Percentiles rank a stretch among this genome's conserved stretches.
Conservation (phyloP, 2,888 invertebrate species). For the Epirrhoe tristata region DNA sequence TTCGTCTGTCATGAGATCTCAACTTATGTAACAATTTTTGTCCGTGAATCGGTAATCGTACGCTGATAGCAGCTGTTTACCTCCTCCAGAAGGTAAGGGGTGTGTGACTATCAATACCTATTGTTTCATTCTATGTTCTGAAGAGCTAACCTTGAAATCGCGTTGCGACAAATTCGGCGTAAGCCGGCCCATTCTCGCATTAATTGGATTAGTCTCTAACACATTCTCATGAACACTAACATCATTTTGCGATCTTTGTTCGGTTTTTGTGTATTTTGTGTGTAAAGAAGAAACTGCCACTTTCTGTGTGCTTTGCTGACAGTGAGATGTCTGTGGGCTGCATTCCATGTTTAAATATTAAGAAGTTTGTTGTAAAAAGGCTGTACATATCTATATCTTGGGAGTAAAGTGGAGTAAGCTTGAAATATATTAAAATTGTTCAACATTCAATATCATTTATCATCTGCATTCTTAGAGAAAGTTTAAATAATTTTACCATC, state of each 20-base stretch:
- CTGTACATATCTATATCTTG: too few relatives aligned
- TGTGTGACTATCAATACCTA: slow-evolving; percentile 52
- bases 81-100: slow-evolving; percentile 73
- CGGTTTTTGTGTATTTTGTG: background rate
- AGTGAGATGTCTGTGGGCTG: slow-evolving; percentile 42
- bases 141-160: slow-evolving; percentile 68
- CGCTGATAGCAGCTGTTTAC: slow-evolving; percentile 73
- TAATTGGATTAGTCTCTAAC: slow-evolving; percentile 29
- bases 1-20: slow-evolving; percentile 75
- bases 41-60: slow-evolving; percentile 66
- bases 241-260: slow-evolving; percentile 10
- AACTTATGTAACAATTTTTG: slow-evolving; percentile 80
- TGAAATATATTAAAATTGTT: too few relatives aligned
- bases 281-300: background rate
- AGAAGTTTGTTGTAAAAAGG: background rate
- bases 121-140: slow-evolving; percentile 37
- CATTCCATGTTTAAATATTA: background rate
- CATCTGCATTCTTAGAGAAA: too few relatives aligned
- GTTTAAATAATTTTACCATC: too few relatives aligned
- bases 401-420: too few relatives aligned
- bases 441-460: too few relatives aligned
- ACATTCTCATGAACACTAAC: slow-evolving; percentile 3
- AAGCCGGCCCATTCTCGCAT: slow-evolving; percentile 49
- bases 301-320: slow-evolving; percentile 37
- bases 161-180: slow-evolving; percentile 47